Base-by-base conservation (phyloP, 2,113 vertebrate genomes). In the Melanotaenia duboulayi region DNA sequence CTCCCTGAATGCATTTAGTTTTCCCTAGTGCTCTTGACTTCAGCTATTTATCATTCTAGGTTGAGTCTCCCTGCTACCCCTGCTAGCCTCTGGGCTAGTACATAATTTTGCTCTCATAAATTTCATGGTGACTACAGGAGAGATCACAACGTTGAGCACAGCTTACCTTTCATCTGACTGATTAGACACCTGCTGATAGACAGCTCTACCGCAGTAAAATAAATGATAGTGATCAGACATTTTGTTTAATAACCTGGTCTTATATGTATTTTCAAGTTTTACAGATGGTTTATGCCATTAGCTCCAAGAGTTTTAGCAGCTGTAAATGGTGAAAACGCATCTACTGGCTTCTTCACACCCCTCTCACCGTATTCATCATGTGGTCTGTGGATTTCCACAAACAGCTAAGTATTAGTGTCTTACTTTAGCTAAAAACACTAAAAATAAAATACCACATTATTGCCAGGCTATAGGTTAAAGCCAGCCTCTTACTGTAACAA, bases 21-120 rank as follows among this genome's bases (percentile, higher is more conserved):
- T 62, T 66, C 14, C 11, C 35, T 19, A 19, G 22, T 55, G 51
- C 39, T 52, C 65, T 73, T 19, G 12, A 48, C 4, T 25, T 28
- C 13, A 58, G 22, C 42, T 57, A 6, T 61, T 49, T 69, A 56
- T 17, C 61, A 55, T 20, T 11, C 13, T 35, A 10, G 17, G 66
- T 61, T 7, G 64, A 1, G 20, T 67, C 23, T 64, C 13, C 23
- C 10, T 20, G 50, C 40, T 59, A 24, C 24, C 16, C 37, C 23
- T 2, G 2, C 12, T 55, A 71, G 55, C 49, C 55, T 35, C n/a
- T 1, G 65, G 62, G 61, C 48, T 50, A 44, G 59, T 51, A 60
- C 66, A 58, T 71, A 14, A 81, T 63, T 67, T 66, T 37, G 35
- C 7, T 67, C 35, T 17, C 19, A 52, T 58, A 58, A 52, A 81